phyloP scores from a whole-genome alignment of 2,888 invertebrate genomes.

The Xanthorhoe designata region DNA sequence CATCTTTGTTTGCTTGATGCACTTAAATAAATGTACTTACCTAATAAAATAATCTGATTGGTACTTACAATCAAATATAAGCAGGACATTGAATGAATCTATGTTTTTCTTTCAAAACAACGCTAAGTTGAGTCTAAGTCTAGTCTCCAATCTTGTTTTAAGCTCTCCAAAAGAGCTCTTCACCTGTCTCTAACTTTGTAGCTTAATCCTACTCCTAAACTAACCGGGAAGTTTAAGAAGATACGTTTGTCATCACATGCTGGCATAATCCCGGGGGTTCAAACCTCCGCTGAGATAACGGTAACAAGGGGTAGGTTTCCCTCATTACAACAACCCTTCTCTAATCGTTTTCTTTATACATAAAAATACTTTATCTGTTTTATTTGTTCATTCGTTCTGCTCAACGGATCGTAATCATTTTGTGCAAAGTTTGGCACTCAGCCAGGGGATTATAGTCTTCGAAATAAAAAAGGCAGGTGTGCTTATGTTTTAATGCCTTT shows the following conservation, averaged over 20 bases:
- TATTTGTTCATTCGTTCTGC: constrained; percentile 30
- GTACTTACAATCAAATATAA: too few species aligned
- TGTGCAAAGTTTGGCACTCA: constrained; percentile 38
- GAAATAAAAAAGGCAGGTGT: constrained; percentile 42
- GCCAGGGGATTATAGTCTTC: constrained; percentile 40
- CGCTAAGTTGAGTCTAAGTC: not conserved
- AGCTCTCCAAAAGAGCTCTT: not conserved
- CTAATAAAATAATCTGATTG: too few species aligned
- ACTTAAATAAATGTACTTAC: too few species aligned
- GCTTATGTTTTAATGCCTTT: constrained; percentile 31
- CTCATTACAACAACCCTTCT: constrained; percentile 42
- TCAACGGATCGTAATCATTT: constrained; percentile 36
- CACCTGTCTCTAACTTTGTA: constrained; percentile 4
- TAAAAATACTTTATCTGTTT: constrained; percentile 32
- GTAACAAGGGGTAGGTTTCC: constrained; percentile 29
- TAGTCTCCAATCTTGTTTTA: constrained; percentile 1
- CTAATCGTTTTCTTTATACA: constrained; percentile 37
- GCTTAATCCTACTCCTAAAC: constrained; percentile 26
- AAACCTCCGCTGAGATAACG: constrained; percentile 31
- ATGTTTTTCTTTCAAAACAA: not conserved
- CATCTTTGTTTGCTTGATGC: too few species aligned
- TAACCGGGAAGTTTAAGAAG: constrained; percentile 28
- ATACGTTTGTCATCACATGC: constrained; percentile 29
- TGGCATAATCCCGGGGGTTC: constrained; percentile 26
- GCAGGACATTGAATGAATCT: not conserved